Percentiles rank a stretch among this genome's conserved stretches.
These are phyloP conservation scores for Champsocephalus esox DNA, from an alignment of 2,797 vertebrate species.

Conservation along the genomic window DNA sequence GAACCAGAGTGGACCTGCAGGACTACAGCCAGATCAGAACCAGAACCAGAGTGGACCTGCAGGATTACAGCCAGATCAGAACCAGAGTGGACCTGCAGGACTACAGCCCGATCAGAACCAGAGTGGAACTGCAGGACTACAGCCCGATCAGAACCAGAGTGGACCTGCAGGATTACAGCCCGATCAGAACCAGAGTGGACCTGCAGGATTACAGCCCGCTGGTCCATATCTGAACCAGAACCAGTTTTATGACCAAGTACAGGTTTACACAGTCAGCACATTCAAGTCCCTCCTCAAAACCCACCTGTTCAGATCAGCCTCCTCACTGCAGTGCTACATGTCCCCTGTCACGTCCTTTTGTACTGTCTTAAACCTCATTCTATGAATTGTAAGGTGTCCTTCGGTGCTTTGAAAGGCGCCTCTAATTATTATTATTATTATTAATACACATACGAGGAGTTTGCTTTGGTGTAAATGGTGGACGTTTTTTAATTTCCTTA, in stretches of 20 bases:
- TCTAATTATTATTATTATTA: too few species aligned
- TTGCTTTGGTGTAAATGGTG: too few species aligned
- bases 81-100: conserved; percentile 58
- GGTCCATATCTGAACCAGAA: conserved; percentile 22
- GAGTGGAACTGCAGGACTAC: conserved; percentile 59
- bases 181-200: conserved; percentile 63
- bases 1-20: conserved; percentile 61
- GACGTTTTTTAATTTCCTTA: too few species aligned
- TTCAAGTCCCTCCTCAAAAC: too few species aligned
- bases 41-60: conserved; percentile 67
- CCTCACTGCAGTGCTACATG: too few species aligned
- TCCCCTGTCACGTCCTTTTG: too few species aligned
- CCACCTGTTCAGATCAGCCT: too few species aligned
- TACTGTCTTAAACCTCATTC: neutral
- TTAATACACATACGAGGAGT: too few species aligned
- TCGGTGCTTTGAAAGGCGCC: too few species aligned
- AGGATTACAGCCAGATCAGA: conserved; percentile 24
- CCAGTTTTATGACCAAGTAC: too few species aligned
- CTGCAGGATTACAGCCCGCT: neutral
- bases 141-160: conserved; percentile 36
- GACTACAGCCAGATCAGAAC: conserved; percentile 23
- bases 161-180: conserved; percentile 46
- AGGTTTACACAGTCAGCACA: neutral
- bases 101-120: conserved; percentile 36
- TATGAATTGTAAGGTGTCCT: too few species aligned